Percentiles rank a stretch among this genome's conserved stretches.
These are phyloP conservation scores for Todus mexicanus DNA, from an alignment of 2,797 vertebrate genomes.

Conservation along the genomic window DNA sequence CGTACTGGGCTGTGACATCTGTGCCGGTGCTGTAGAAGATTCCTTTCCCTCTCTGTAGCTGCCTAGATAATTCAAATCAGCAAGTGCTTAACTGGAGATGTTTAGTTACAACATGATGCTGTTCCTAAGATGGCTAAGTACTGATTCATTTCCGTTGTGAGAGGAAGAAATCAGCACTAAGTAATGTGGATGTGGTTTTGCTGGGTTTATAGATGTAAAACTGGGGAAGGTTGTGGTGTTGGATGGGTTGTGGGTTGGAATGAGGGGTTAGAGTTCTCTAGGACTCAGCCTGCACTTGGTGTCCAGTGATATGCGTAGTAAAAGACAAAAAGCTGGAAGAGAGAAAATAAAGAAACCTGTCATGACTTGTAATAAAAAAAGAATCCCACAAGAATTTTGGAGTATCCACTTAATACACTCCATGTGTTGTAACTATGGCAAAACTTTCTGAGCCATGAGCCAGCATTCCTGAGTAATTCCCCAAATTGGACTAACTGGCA, in stretches of 20 bases:
- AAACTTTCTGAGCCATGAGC: slow-evolving; percentile 38
- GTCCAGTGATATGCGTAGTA: background rate
- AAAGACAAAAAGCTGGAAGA: background rate
- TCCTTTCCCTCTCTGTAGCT: background rate
- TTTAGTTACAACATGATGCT: background rate
- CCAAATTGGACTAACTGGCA: slow-evolving; percentile 54
- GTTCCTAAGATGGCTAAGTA: background rate
- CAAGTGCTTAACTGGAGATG: background rate
- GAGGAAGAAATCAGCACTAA: background rate
- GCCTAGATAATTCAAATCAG: background rate
- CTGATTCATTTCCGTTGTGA: background rate
- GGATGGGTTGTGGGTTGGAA: background rate
- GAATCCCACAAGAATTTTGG: slow-evolving; percentile 16
- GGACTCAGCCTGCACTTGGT: background rate
- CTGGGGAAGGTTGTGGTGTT: background rate
- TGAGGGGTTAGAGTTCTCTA: background rate
- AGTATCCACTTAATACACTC: slow-evolving; percentile 42
- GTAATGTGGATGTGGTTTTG: background rate
- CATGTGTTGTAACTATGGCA: slow-evolving; percentile 23
- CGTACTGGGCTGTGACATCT: background rate
- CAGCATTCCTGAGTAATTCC: slow-evolving; percentile 55
- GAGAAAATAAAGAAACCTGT: background rate
- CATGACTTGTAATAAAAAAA: background rate
- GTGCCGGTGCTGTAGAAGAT: background rate
- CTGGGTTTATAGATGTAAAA: background rate